A percentile compares a stretch with the other conserved stretches of the same genome.
Conservation (phyloP, 2,113 vertebrate genomes). For the Ceyx melanurus region DNA sequence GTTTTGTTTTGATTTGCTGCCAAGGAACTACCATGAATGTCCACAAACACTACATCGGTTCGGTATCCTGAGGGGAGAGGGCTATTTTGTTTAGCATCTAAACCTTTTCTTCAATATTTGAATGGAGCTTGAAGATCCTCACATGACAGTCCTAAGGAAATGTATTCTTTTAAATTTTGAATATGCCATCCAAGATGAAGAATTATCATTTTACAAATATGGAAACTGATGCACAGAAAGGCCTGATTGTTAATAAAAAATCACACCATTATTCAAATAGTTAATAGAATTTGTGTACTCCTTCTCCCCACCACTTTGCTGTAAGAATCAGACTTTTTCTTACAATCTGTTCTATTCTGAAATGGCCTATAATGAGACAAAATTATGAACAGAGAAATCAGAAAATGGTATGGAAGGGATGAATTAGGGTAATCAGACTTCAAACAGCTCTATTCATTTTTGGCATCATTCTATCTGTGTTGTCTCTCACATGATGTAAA, state of each 20-base stretch:
- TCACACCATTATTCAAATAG: fast-evolving
- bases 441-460: neutral
- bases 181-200: neutral
- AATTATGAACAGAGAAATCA: constrained; percentile 38
- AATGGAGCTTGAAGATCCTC: neutral
- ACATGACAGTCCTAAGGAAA: neutral
- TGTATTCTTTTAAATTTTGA: neutral
- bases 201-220: neutral
- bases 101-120: neutral
- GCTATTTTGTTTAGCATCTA: neutral
- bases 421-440: neutral
- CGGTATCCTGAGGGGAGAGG: neutral
- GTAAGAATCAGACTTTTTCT: neutral
- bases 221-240: neutral
- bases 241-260: neutral
- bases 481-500: neutral
- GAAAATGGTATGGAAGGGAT: constrained; percentile 24
- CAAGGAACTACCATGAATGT: neutral
- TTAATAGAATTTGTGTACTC: neutral
- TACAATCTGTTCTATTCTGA: neutral
- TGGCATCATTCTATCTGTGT: neutral
- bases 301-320: neutral
- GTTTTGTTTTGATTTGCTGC: neutral
- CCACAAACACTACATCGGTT: neutral
- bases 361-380: neutral